Base-by-base conservation (phyloP, 30 jellyfish, hydroid and myxozoan genomes). In the Pseudorhiza aurosa region DNA sequence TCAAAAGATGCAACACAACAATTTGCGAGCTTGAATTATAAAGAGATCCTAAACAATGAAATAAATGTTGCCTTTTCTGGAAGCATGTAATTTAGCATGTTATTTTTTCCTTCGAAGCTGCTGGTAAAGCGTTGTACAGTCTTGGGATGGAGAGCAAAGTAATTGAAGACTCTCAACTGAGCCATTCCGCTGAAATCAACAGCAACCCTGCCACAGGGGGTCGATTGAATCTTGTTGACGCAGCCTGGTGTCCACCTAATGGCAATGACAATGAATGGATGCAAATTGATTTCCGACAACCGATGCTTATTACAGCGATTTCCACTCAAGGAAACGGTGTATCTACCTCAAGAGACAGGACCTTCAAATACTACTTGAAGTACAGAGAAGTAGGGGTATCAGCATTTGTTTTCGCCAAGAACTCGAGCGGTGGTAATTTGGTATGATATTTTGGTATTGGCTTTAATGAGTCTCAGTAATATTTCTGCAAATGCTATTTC, bases 61-160 rank as follows among this genome's bases (percentile, higher is more conserved):
- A n/a, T n/a, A n/a, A n/a, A n/a, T n/a, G n/a, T n/a, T n/a, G n/a
- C n/a, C n/a, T n/a, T n/a, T n/a, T n/a, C n/a, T n/a, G n/a, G n/a
- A n/a, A n/a, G n/a, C n/a, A n/a, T n/a, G n/a, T n/a, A n/a, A n/a
- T n/a, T n/a, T n/a, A n/a, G n/a, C n/a, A n/a, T n/a, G n/a, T n/a
- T n/a, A n/a, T n/a, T n/a, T n/a, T n/a, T n/a, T n/a, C n/a, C n/a
- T n/a, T n/a, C n/a, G n/a, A n/a, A 82, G 93, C 79, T 39, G 85
- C 77, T 4, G 64, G 51, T 28, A 69, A 62, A 57, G 36, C 33
- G 10, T 14, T 70, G 26, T 83, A 46, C 46, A 25, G 70, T 26
- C 77, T 83, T 28, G 95, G 95, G 8, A 55, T 83, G 88, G 95
- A 83, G 47, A 69, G 78, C 35, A 56, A 68, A 40, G 82, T 71